Conservation (phyloP, 2,888 invertebrate genomes). For the Quadroppia sp. region DNA sequence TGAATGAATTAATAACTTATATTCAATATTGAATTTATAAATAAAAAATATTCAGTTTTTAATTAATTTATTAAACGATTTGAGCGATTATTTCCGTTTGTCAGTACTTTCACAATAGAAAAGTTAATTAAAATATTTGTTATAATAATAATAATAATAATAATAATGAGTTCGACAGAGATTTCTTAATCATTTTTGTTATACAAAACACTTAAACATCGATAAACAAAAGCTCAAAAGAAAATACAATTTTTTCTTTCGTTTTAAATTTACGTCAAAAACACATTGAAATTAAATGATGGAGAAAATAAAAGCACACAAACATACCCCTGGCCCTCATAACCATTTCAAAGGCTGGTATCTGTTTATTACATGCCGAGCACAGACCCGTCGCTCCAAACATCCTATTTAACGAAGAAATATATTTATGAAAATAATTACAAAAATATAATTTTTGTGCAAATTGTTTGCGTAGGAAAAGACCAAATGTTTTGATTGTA, state of each 20-base stretch:
- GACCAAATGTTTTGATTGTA: background rate
- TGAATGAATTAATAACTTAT: too few species aligned
- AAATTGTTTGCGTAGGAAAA: constrained; percentile 5
- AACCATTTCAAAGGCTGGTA: constrained; percentile 92
- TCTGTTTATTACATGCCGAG: constrained; percentile 85
- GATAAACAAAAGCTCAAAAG: background rate
- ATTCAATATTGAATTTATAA: too few species aligned
- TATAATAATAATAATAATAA: background rate
- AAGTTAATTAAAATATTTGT: constrained; percentile 19
- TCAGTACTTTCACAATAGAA: background rate
- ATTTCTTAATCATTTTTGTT: background rate
- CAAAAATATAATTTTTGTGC: background rate
- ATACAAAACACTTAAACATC: background rate
- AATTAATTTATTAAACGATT: constrained; percentile 24
- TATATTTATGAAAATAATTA: background rate
- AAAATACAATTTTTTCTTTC: background rate
- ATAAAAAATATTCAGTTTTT: background rate
- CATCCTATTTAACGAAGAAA: constrained; percentile 43
- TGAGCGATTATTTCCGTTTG: constrained; percentile 33
- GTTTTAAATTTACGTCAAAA: background rate
- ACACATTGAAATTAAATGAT: background rate
- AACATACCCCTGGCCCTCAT: constrained; percentile 72
- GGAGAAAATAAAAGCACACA: background rate
- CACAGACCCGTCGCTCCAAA: constrained; percentile 56
- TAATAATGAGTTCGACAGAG: background rate